Evolutionary conservation across 2,797 vertebrate species (phyloP).

Genomic region (Propithecus perrieri): DNA sequence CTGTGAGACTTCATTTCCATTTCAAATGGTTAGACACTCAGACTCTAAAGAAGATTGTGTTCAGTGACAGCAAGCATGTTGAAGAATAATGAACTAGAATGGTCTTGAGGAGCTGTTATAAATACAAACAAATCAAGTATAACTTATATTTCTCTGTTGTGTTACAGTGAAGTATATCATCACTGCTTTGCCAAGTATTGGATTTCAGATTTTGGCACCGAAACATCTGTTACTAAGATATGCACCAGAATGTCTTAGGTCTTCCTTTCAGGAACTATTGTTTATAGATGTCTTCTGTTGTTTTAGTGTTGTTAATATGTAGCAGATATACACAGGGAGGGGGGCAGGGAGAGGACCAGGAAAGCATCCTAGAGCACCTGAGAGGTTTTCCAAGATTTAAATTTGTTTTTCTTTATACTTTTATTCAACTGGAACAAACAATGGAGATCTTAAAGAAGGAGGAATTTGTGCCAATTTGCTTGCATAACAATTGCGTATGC

Average conservation of each 20-base stretch:
- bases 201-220: conserved; percentile 36
- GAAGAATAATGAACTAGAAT: conserved; percentile 24
- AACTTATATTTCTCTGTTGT: conserved; percentile 20
- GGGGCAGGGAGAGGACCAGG: background rate
- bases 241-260: conserved; percentile 38
- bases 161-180: conserved; percentile 9
- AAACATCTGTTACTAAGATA: conserved; percentile 67
- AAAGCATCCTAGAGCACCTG: conserved; percentile 38
- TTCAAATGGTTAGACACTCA: background rate
- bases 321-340: background rate
- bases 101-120: background rate
- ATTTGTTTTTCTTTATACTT: conserved; percentile 55
- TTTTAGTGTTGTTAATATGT: conserved; percentile 48
- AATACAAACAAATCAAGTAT: conserved; percentile 45
- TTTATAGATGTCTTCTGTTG: conserved; percentile 38
- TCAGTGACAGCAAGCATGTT: conserved; percentile 31
- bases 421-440: conserved; percentile 53
- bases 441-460: conserved; percentile 46
- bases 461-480: conserved; percentile 27
- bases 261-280: conserved; percentile 48
- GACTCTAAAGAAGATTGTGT: background rate
- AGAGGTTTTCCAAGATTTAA: conserved; percentile 44
- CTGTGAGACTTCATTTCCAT: conserved; percentile 36
- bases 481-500: conserved; percentile 1
- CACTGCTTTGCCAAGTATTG: conserved; percentile 33